A percentile compares a stretch with the other conserved stretches of the same genome.
phyloP scores from a whole-genome alignment of 2,888 invertebrate species.

The Antheraea yamamai region DNA sequence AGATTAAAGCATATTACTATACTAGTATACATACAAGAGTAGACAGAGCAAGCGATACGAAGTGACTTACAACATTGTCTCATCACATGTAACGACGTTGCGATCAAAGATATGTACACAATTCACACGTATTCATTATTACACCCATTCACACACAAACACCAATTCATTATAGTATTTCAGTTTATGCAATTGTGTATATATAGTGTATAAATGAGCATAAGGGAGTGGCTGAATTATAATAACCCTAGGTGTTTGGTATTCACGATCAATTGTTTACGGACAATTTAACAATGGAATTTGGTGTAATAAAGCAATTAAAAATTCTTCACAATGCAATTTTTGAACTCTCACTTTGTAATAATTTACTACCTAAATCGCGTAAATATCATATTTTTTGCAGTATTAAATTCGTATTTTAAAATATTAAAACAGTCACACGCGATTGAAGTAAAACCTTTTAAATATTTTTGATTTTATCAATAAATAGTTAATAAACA shows the following conservation, averaged over 20 bases:
- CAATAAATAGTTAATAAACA: no score
- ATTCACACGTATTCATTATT: not conserved
- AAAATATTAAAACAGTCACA: no score
- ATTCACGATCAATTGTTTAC: not conserved
- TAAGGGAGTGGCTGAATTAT: not conserved
- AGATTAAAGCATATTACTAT: not conserved
- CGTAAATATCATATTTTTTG: no score
- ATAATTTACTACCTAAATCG: not conserved
- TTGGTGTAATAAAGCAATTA: not conserved
- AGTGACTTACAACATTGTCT: slow-evolving; percentile 1
- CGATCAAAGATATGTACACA: not conserved
- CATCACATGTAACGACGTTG: not conserved
- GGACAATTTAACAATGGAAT: not conserved
- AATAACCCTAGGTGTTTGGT: not conserved
- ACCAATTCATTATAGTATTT: not conserved
- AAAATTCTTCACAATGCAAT: not conserved
- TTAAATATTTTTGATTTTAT: no score
- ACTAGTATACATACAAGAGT: not conserved
- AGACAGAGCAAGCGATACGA: not conserved
- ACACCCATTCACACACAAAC: not conserved
- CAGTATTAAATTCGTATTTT: no score
- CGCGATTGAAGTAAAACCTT: no score
- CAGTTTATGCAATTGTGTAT: not conserved
- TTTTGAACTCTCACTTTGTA: not conserved
- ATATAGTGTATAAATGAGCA: not conserved